Evolutionary conservation across 2,797 vertebrate species (phyloP), one percentile per base, ranked within the genome.

Genomic region (Oceanodroma leucorhoa): DNA sequence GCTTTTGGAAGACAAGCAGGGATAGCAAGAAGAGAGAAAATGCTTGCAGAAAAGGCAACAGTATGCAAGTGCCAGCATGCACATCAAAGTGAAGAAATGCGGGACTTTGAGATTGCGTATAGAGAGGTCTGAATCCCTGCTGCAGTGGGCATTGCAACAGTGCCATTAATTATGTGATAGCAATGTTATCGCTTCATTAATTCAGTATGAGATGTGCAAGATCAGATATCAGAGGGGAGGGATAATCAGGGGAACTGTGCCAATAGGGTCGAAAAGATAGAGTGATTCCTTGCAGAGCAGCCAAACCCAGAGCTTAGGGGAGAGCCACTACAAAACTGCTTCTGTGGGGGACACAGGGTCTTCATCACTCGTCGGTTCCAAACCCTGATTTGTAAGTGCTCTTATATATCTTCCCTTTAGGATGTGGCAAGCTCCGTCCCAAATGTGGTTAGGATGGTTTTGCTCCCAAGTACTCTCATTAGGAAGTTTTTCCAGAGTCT

Each of bases 201-300:
- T 83, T 91, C 91, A 17, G 67, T 8, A 7, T 4, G 32, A 70
- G 64, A 53, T 81, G 87, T 85, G 92, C 94, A 93, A 95, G 87
- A 96, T 92, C 96, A 84, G 95, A 95, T 93, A 86, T 23, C 40
- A 29, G 84, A 78, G 70, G 77, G 83, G 84, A 96, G 91, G 85
- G 43, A 88, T 58, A 46, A 40, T 23, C 51, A 3, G 55, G 76
- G 30, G 57, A 89, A 21, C 26, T 0, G 5, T 30, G 79, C 89
- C 92, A 94, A 58, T 2, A 38, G 72, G 50, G 57, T 58, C 24
- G 4, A 40, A 40, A 17, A 70, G 55, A 71, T 22, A 29, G 45
- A 84, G 50, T 5, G 53, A 38, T 19, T 86, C 46, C 94, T 60
- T 51, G 60, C n/a, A 13, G 60, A 77, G 67, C 83, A 64, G 89